A percentile compares a stretch with the other conserved stretches of the same genome.
Conservation (phyloP, 2,113 vertebrate genomes). For the Siniperca knerii region DNA sequence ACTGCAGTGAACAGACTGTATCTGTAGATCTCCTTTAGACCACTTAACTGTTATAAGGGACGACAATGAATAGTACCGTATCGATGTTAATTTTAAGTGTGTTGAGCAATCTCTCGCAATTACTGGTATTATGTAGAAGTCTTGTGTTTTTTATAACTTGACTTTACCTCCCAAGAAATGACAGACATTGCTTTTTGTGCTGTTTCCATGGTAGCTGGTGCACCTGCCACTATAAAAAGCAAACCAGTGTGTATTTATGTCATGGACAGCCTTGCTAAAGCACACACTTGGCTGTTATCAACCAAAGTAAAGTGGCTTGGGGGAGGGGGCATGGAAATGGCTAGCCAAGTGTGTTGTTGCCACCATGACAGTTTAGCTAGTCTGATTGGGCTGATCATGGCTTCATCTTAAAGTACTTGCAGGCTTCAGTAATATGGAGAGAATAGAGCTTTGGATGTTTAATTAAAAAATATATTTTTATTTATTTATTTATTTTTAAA, state of each 20-base stretch:
- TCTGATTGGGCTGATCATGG: constrained; percentile 1
- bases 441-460: neutral
- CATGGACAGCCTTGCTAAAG: constrained; percentile 33
- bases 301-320: constrained; percentile 45
- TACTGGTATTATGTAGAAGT: neutral
- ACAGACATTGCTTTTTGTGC: neutral
- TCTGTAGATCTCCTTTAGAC: neutral
- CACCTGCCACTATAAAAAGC: constrained; percentile 1
- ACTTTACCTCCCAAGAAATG: neutral
- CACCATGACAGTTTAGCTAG: neutral
- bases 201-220: constrained; percentile 3
- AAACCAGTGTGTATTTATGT: constrained; percentile 15
- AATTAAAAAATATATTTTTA: too few relatives aligned
- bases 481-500: neutral
- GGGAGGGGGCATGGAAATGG: neutral
- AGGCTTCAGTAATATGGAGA: neutral
- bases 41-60: neutral
- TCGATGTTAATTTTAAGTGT: neutral
- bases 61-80: neutral
- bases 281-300: constrained; percentile 18
- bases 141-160: neutral
- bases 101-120: neutral
- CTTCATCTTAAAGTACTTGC: constrained; percentile 1
- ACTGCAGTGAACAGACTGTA: neutral
- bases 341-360: neutral